Percentiles rank a stretch among this genome's conserved stretches.
These are phyloP conservation scores for Tangara arthus DNA, from an alignment of 2,797 vertebrate genomes.

Conservation along the genomic window DNA sequence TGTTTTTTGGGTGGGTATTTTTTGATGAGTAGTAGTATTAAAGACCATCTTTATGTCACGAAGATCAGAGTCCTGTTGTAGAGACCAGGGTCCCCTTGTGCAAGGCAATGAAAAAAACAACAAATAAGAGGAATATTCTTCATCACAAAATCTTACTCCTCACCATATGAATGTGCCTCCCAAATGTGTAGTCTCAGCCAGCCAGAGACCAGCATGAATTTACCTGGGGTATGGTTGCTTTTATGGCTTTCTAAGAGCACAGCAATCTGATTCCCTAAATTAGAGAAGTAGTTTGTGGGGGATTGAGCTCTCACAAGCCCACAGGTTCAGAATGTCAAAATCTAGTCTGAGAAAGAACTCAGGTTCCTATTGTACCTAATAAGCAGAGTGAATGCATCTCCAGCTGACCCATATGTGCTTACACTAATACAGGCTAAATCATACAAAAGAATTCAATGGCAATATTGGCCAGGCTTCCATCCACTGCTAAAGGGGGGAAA, in stretches of 20 bases:
- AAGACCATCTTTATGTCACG: background rate
- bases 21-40: background rate
- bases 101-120: background rate
- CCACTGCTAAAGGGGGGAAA: background rate
- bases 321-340: background rate
- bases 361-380: background rate
- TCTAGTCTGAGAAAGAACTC: background rate
- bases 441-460: background rate
- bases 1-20: background rate
- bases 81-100: background rate
- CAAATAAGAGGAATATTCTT: background rate
- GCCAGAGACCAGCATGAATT: background rate
- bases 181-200: rapidly evolving
- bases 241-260: background rate
- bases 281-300: background rate
- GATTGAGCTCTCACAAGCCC: background rate
- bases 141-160: background rate
- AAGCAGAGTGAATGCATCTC: background rate
- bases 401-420: background rate
- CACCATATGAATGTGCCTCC: background rate
- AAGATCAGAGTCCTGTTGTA: background rate
- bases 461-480: background rate
- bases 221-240: background rate
- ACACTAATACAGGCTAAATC: background rate
- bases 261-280: background rate